These are phyloP conservation scores for Marronus borbonicus DNA, from an alignment of 2,888 invertebrate genomes.

Conservation along the genomic window DNA sequence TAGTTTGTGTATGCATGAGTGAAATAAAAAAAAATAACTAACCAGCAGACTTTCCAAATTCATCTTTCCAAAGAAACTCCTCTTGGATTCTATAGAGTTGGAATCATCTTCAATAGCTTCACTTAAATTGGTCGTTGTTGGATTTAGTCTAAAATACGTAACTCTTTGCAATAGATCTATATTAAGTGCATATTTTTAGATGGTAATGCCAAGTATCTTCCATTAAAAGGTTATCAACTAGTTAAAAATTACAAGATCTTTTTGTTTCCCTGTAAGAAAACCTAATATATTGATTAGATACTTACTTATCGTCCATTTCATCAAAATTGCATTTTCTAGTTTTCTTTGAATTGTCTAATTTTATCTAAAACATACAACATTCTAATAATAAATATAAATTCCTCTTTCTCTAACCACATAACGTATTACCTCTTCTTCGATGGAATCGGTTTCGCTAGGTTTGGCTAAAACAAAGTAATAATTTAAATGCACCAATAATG, in stretches of 20 bases:
- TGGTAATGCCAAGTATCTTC: too few species aligned
- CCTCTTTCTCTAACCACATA: background rate
- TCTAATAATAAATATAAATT: background rate
- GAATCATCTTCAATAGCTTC: constrained; percentile 7
- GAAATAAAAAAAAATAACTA: background rate
- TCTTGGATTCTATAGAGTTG: constrained; percentile 21
- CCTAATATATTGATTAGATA: constrained; percentile 1
- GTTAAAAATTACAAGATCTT: too few species aligned
- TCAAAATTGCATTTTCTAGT: constrained; percentile 23
- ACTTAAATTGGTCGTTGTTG: background rate
- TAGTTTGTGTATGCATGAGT: background rate
- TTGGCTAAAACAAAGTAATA: background rate
- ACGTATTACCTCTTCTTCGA: background rate
- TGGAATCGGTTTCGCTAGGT: background rate
- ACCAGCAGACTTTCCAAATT: constrained; percentile 46
- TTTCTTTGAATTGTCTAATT: background rate
- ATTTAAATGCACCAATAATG: background rate
- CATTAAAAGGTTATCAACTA: too few species aligned
- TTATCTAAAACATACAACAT: background rate
- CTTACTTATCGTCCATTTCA: constrained; percentile 31
- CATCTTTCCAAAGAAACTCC: constrained; percentile 43
- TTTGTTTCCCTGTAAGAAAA: background rate
- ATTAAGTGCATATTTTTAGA: too few species aligned
- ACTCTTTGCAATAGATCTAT: too few species aligned
- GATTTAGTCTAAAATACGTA: too few species aligned